Conservation (phyloP, 2,888 invertebrate species). For the Drosophila flavopinicola region DNA sequence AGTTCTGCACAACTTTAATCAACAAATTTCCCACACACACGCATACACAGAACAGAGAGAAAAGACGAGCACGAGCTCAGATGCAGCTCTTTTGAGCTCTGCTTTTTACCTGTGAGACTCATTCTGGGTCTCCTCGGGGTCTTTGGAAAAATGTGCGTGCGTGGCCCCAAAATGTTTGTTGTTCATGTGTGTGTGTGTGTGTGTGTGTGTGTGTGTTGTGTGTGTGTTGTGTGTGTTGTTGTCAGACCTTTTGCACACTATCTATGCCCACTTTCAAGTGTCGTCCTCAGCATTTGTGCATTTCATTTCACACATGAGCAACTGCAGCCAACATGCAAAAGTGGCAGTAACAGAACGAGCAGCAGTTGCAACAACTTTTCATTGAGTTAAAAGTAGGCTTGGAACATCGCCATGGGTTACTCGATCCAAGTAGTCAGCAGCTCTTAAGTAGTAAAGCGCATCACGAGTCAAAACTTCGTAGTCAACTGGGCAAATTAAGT, state of each 20-base stretch:
- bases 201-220: too few relatives aligned
- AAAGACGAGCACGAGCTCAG: background rate
- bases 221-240: too few relatives aligned
- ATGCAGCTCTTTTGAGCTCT: conserved; percentile 1
- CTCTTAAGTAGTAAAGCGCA: conserved; percentile 23
- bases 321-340: conserved; percentile 34
- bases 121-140: conserved; percentile 7
- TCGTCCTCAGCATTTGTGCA: conserved; percentile 43
- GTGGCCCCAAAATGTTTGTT: conserved; percentile 51
- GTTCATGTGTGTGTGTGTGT: too few relatives aligned
- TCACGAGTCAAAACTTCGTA: conserved; percentile 44
- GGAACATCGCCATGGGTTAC: conserved; percentile 20
- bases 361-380: conserved; percentile 42
- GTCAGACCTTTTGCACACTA: conserved; percentile 21
- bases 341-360: too few relatives aligned
- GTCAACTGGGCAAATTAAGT: conserved; percentile 60
- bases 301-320: conserved; percentile 74
- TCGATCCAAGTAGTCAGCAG: conserved; percentile 16
- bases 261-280: conserved; percentile 15
- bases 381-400: conserved; percentile 24
- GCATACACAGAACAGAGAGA: conserved; percentile 19
- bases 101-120: conserved; percentile 5
- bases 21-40: conserved; percentile 69
- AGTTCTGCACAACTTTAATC: conserved; percentile 73
- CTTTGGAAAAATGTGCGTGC: conserved; percentile 59